These are phyloP conservation scores for Condylura cristata DNA, from an alignment of 2,113 vertebrate species.

Conservation along the genomic window DNA sequence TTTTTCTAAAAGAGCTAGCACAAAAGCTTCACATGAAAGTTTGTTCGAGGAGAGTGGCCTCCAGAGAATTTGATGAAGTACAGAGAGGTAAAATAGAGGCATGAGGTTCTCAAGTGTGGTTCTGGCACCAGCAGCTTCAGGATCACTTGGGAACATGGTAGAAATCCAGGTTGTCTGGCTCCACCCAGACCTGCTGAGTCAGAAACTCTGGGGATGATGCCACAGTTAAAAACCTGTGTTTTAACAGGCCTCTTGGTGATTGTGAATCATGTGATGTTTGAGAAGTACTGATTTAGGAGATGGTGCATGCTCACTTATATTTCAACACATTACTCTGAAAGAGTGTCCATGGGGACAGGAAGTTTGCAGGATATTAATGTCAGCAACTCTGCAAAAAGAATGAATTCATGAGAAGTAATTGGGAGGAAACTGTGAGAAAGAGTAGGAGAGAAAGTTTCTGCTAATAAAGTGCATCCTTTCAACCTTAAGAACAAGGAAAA, in stretches of 20 bases:
- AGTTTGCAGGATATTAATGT: neutral
- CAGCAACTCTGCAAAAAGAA: neutral
- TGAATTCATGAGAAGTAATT: neutral
- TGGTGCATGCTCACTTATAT: neutral
- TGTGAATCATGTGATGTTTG: neutral
- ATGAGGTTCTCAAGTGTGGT: neutral
- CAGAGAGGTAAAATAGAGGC: neutral
- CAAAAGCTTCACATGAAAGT: neutral
- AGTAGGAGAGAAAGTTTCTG: neutral
- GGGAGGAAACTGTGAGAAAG: neutral
- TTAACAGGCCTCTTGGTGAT: neutral
- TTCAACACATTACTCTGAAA: neutral
- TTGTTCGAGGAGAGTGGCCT: neutral
- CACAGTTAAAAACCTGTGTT: neutral
- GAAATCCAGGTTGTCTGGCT: neutral
- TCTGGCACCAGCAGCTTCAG: neutral
- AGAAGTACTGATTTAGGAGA: neutral
- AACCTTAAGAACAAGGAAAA: neutral
- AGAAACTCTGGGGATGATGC: neutral
- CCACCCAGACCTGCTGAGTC: neutral
- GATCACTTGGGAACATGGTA: neutral
- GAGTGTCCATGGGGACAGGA: neutral
- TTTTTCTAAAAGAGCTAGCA: neutral
- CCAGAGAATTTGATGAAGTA: neutral
- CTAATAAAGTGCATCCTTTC: neutral